Base-by-base conservation (phyloP, 2,797 vertebrate species). In the Myoxocephalus aenaeus region DNA sequence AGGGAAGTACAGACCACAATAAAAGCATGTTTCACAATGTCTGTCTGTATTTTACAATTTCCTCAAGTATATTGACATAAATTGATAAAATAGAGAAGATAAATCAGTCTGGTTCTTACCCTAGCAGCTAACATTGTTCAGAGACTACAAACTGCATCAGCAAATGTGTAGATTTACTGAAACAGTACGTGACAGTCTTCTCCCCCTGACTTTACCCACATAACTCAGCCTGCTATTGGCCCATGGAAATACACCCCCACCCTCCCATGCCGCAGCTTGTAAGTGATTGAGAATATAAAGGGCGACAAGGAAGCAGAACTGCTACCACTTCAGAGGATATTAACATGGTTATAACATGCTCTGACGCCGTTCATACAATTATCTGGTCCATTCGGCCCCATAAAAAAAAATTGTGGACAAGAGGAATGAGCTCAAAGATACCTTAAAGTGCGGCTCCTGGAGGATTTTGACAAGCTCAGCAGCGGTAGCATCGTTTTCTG, bases 381-480 rank as follows among this genome's bases (percentile, higher is more conserved):
- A 10, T 48, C 18, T 38, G 12, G 12, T 71, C 44, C 53, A 5
- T 51, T 81, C 11, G 25, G 22, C 34, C 14, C 17, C 14, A 20
- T 34, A 15, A 40, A 59, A 5, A 40, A 59, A 5, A 56, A 22
- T 7, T 57, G 15, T 36, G 17, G 18, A 5, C 29, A 29, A 42
- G 29, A 57, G 20, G 9, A 50, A 56, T 2, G 38, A 59, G 40
- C 27, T 15, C 1, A 13, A 18, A 46, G 34, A 81, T 90, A 99
- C 98, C 97, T 97, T 96, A 89, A 99, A 99, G 89, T 99, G 97
- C 65, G 98, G 98, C 73, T 98, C 97, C 89, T 96, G 96, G 17
- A 99, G 96, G 87, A 99, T 99, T 74, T 92, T 94, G 90, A 94
- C 92, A 22, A 99, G 94, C 81, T 99, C 98, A 15, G 95, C 94